Evolutionary conservation across 2,797 vertebrate genomes (phyloP), one percentile per base, ranked within the genome.

Genomic region (Siniperca scherzeri): DNA sequence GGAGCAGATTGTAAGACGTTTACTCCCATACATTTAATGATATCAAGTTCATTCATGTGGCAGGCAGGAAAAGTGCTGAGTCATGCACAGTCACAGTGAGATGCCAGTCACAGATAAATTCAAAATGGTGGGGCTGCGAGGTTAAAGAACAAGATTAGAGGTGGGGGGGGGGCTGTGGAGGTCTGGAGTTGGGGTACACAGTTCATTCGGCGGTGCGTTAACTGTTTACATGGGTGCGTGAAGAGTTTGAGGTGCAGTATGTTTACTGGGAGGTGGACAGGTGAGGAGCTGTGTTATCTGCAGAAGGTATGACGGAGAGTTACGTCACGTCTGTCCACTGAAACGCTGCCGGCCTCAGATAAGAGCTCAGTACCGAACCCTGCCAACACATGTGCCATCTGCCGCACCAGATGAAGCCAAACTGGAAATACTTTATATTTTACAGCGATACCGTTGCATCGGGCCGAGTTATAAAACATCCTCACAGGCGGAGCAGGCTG

Each of bases 291-390:
- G 55, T 5, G 27, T 59, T 14, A 2, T 17, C 38, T 64, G 50
- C 56, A 53, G 75, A 22, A 61, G 81, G 56, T 62, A 11, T 8
- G 65, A 70, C 53, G 19, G 2, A 22, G 19, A 1, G 16, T 50
- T 33, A 60, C 78, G 69, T 83, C 77, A 59, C 7, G 36, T 36
- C 40, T 7, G 3, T 46, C 27, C 40, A 4, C 25, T 10, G 50
- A 38, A 19, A 11, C 71, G 79, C 86, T 88, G 89, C 59, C 40
- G 70, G 70, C 19, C 71, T 38, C 22, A 78, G 92, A 92, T 91
- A 91, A 90, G 72, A 74, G 48, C 40, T 9, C 38, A 57, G 44
- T 8, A 55, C 68, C 46, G 44, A 79, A 61, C 74, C 42, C 74
- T 17, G 65, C 27, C 66, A 66, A 67, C 40, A 64, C 55, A 2